Base-by-base conservation (phyloP, 2,888 invertebrate species). In the Cabera pusaria region DNA sequence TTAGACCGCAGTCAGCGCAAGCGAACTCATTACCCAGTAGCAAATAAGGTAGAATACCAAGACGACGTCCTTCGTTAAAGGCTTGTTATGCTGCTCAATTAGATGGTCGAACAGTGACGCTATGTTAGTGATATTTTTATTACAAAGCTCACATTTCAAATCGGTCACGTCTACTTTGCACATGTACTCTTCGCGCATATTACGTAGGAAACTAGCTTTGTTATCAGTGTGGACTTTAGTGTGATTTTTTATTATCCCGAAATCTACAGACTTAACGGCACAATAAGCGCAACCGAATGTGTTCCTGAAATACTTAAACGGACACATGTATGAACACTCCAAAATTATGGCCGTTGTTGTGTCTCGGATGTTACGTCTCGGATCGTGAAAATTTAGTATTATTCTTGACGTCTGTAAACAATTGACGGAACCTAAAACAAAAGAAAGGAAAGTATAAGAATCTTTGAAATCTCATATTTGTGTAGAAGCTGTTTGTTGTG, bases 271-370 rank as follows among this genome's bases (percentile, higher is more conserved):
- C n/a, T 6, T 12, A 10, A 31, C 25, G 1, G 83, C 1, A 42
- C 85, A 86, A 48, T 60, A 74, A 1, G 72, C 77, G 41, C 85
- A 86, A 14, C 64, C 65, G 50, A 81, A 86, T 1, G 61, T 46
- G 0, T 83, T 83, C 5, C 76, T 61, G 25, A 64, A 71, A 76
- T 77, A 82, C 43, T 80, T 66, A 59, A 86, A 86, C 1, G 85
- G 84, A 34, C 73, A 72, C 8, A 59, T 76, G 63, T 81, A 84
- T 19, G 84, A 82, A 57, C 57, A 76, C 53, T 82, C 73, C 33
- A 85, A 59, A 33, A 85, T 71, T 35, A 77, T 58, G 20, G 72
- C 20, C 6, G n/a, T n/a, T n/a, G n/a, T n/a, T n/a, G n/a, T n/a
- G n/a, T n/a, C n/a, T n/a, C n/a, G n/a, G n/a, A 29, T 29, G 10